Base-by-base conservation (phyloP, 2,888 invertebrate species). In the Eudemis profundana region DNA sequence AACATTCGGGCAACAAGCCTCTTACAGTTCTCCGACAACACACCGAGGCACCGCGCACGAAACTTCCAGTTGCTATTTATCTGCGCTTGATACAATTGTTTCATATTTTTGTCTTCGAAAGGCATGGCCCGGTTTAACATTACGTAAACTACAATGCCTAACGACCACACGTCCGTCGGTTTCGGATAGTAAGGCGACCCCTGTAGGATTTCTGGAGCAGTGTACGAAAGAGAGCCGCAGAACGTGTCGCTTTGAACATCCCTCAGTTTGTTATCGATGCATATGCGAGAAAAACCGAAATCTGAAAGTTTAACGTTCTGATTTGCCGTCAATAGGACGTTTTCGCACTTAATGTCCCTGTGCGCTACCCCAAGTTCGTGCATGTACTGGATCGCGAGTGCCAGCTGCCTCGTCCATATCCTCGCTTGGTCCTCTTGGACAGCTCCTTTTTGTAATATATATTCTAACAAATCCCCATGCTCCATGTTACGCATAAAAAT, bases 201-300 rank as follows among this genome's bases (percentile, higher is more conserved):
- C 70, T 94, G 93, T n/a, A 97, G 88, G 67, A 98, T 95, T 87
- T 98, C 97, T 0, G 97, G 97, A 0, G 97, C 96, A 0, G 96
- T 97, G 78, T 98, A 98, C 0, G 97, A 96, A 15, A 97, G 86
- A 0, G 97, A 97, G 0, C 97, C 97, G 78, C 97, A 97, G 81
- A 96, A 97, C 0, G 97, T 97, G 74, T 95, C 94, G 75, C 97
- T 97, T 56, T 94, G 87, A 14, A 95, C 82, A 27, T 91, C 87
- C 61, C 79, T 85, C 44, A 84, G 76, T 61, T 82, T 81, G 51
- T 86, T 84, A 70, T 93, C 89, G 15, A 93, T 83, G 70, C 90
- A 89, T 49, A 76, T 70, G 4, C 93, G 93, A 0, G 97, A 94
- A 81, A 97, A 97, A 2, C 97, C 97, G 77, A 97, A 97, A 84